Evolutionary conservation across 2,113 vertebrate genomes (phyloP).

Genomic region (Oceanodroma tethys): DNA sequence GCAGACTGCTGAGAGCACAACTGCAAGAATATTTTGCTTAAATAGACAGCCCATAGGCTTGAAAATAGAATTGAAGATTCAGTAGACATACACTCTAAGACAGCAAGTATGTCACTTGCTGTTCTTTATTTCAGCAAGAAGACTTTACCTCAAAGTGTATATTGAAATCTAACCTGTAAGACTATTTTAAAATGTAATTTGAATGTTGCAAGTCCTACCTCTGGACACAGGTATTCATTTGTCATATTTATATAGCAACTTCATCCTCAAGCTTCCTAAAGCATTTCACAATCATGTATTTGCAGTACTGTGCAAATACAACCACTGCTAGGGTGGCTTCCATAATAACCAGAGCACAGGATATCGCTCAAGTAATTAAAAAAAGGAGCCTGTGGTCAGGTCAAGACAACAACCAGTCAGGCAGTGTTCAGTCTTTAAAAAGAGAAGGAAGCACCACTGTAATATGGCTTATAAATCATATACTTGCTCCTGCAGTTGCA

Average conservation of each 20-base stretch:
- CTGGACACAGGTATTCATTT: not conserved
- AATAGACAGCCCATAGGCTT: not conserved
- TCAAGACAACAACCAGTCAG: not conserved
- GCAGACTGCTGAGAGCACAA: not conserved
- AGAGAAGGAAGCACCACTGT: not conserved
- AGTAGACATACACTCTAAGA: not conserved
- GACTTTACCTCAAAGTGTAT: not conserved
- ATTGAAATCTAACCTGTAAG: not conserved
- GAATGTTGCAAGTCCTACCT: not conserved
- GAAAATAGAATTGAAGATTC: not conserved
- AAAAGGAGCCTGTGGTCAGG: not conserved
- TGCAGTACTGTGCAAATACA: not conserved
- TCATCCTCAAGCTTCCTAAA: not conserved
- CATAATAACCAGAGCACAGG: not conserved
- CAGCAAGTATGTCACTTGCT: not conserved
- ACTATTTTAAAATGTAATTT: constrained; percentile 22
- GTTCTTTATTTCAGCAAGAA: not conserved
- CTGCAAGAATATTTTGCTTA: not conserved
- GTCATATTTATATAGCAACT: not conserved
- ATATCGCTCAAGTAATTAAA: not conserved
- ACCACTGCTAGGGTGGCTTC: not conserved
- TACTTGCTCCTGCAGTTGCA: not conserved
- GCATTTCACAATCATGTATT: not conserved
- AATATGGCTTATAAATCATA: not conserved
- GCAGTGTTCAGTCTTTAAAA: not conserved